These are phyloP conservation scores for Drosophila yooni DNA, from an alignment of 2,888 invertebrate species.

Conservation along the genomic window DNA sequence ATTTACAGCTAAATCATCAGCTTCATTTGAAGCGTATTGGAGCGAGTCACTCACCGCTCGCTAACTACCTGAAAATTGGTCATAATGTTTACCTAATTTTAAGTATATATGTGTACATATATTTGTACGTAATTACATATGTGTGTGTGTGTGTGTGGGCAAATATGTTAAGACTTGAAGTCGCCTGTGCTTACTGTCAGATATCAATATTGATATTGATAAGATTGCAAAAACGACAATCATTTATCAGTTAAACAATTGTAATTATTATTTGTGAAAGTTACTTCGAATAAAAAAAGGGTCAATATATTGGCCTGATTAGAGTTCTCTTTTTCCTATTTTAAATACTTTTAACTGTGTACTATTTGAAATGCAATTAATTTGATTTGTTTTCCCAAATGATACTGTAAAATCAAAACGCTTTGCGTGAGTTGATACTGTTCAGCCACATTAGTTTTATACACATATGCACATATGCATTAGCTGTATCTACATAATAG, in stretches of 20 bases:
- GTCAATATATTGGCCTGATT: no score
- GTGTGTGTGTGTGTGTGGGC: background rate
- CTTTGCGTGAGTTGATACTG: slow-evolving; percentile 6
- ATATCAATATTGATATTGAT: slow-evolving; percentile 56
- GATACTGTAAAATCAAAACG: slow-evolving; percentile 3
- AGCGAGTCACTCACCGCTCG: slow-evolving; percentile 21
- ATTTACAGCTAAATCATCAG: slow-evolving; percentile 12
- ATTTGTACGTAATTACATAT: slow-evolving; percentile 5
- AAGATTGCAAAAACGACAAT: slow-evolving; percentile 43
- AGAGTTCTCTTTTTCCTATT: no score
- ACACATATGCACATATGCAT: background rate
- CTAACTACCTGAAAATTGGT: slow-evolving; percentile 37
- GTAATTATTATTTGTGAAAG: background rate
- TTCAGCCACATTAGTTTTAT: slow-evolving; percentile 9
- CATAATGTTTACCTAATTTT: slow-evolving; percentile 38
- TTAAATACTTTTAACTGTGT: background rate
- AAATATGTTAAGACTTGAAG: slow-evolving; percentile 39
- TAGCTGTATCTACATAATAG: background rate
- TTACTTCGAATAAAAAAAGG: background rate
- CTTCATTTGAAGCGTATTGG: slow-evolving; percentile 12
- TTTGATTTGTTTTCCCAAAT: background rate
- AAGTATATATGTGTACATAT: background rate
- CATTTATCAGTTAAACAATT: background rate
- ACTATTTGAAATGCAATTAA: background rate
- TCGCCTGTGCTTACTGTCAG: slow-evolving; percentile 14